Evolutionary conservation across 2,113 vertebrate species (phyloP), one percentile per base, ranked within the genome.

Genomic region (Diadophis punctatus): DNA sequence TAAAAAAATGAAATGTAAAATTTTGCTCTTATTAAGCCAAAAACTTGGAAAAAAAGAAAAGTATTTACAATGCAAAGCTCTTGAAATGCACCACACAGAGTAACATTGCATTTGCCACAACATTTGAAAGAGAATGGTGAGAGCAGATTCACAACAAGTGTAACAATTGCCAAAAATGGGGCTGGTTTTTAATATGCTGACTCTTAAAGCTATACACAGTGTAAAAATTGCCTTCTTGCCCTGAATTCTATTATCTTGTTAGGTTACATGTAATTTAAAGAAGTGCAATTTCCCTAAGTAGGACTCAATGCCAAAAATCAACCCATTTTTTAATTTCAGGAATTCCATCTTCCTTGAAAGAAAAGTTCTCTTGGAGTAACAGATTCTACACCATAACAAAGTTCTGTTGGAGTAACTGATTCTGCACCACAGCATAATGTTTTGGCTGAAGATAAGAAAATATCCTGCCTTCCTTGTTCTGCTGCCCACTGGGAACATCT

Each of bases 351-450:
- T 39, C 93, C 55, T 51, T 93, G 52, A 91, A 96, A 96, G 90
- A 95, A 84, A 95, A 95, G 51, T 96, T 94, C 95, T 95, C 80
- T 92, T 49, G 53, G 89, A 95, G 12, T 18, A 68, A 68, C 91
- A 30, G 46, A 58, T 90, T 94, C 55, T 94, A 84, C 60, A 85
- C 52, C 90, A 94, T 95, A 93, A 95, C 90, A 93, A 88, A 95
- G 93, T 68, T 14, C 93, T 58, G 56, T 92, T 80, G 34, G 34
- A 80, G 63, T 68, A 68, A 34, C 93, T 39, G 46, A 55, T 92
- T 94, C 55, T 94, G 87, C 80, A 87, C 53, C 90, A 94, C 95
- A 93, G 95, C 89, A 93, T 91, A 95, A 93, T 60, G 18, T 93
- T 93, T 90, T 9, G 18, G 39, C 27, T 48, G 53, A 0, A 91